Evolutionary conservation across 2,113 vertebrate genomes (phyloP), one percentile per base, ranked within the genome.

Genomic region (Microcebus ravelobensis): DNA sequence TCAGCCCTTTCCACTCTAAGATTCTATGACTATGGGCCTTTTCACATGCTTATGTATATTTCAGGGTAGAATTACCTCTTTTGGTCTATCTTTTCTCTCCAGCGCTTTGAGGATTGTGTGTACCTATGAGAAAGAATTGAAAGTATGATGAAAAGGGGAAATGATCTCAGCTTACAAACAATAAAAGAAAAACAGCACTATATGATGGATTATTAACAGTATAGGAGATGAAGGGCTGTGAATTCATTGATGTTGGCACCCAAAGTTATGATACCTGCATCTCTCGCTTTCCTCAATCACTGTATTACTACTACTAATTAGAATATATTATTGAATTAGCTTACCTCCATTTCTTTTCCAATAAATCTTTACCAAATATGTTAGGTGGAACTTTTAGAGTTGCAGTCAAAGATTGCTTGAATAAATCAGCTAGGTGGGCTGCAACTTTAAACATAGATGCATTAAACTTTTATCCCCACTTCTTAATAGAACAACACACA

Each of bases 21-120:
- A 42, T 11, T 20, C 74, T 39, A 0, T 6, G 55, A 74, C 34
- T 63, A 45, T 13, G 74, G 90, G 48, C 4, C 27, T 81, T 87
- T 82, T 45, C 65, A 36, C 3, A 20, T 2, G 76, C 15, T 59
- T 52, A 17, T 18, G 2, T 31, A 1, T 2, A 23, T 2, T 12
- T 27, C 8, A 15, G 89, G 82, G 31, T 4, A 87, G 63, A 87
- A 59, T 97, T 99, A 99, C 99, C 99, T 99, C 96, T 96, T 95
- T 80, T 99, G 89, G 6, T 98, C 94, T 65, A 98, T 94, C 97
- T 98, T 99, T 85, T 92, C 98, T 57, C 95, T 95, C 99, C 99
- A 99, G 36, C 27, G 97, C 21, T 65, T 45, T 68, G 31, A n/a
- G 55, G 21, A 1, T 95, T 7, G 50, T n/a, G 70, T 61, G 6